These are phyloP conservation scores for Elephas maximus DNA, from an alignment of 2,113 vertebrate species.

Conservation along the genomic window DNA sequence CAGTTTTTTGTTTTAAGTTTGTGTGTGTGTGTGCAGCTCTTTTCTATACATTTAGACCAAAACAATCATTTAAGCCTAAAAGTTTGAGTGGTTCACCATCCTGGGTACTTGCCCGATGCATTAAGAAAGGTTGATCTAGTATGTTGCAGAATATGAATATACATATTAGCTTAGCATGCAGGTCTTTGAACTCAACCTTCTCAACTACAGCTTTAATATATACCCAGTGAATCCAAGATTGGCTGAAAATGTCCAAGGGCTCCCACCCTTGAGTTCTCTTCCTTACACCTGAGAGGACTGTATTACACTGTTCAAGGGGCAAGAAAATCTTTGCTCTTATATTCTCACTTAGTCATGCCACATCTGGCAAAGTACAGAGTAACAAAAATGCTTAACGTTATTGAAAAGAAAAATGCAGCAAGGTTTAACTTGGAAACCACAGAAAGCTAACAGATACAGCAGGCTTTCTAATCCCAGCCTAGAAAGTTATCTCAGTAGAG, in stretches of 20 bases:
- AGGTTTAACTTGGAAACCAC: constrained; percentile 22
- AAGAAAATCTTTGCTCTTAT: background rate
- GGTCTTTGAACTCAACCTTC: background rate
- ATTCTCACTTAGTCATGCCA: constrained; percentile 24
- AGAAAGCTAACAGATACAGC: background rate
- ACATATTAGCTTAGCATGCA: background rate
- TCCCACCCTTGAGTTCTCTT: background rate
- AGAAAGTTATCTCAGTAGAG: background rate
- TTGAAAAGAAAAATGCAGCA: constrained; percentile 36
- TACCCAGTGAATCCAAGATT: background rate
- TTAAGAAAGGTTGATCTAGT: background rate
- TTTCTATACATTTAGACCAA: constrained; percentile 1
- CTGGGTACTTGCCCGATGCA: background rate
- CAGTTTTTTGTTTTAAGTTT: background rate
- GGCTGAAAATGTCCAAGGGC: background rate
- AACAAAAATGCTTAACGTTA: constrained; percentile 44
- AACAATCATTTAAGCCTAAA: constrained; percentile 4
- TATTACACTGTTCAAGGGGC: background rate
- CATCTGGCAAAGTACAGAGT: background rate
- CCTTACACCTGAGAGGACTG: background rate
- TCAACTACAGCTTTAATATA: constrained; percentile 1
- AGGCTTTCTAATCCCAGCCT: background rate
- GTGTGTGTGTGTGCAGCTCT: background rate
- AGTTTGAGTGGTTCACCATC: background rate
- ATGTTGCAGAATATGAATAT: background rate